Evolutionary conservation across 1,140 invertebrate genomes (phyloP).

Genomic region (Sarcophaga bullata): DNA sequence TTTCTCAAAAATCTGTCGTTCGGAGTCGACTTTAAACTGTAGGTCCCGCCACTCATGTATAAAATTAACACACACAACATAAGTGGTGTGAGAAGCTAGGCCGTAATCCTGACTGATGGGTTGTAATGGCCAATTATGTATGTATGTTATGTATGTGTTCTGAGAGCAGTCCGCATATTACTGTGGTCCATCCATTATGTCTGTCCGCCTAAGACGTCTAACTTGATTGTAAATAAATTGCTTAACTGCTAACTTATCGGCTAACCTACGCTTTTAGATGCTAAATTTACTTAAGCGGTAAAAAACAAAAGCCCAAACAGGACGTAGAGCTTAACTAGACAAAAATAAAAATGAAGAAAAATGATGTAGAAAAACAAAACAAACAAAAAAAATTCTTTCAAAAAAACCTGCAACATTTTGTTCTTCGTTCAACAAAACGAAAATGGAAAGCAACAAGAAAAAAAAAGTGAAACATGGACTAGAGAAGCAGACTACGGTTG

Average conservation of each 20-base stretch:
- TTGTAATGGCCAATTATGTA: too few species aligned
- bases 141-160: too few species aligned
- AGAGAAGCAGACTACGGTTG: background rate
- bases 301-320: background rate
- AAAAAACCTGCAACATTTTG: background rate
- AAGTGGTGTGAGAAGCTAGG: too few species aligned
- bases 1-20: too few species aligned
- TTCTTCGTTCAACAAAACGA: background rate
- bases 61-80: too few species aligned
- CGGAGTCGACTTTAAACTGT: too few species aligned
- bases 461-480: background rate
- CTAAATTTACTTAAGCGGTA: slow-evolving; percentile 6
- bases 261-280: background rate
- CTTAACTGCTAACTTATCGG: background rate
- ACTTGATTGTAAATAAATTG: too few species aligned
- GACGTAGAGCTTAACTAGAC: background rate
- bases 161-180: too few species aligned
- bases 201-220: too few species aligned
- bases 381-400: background rate
- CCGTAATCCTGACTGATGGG: too few species aligned
- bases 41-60: too few species aligned
- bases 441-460: background rate
- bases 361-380: background rate
- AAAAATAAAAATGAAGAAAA: background rate
- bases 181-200: too few species aligned